These are phyloP conservation scores for Gorsachius goisagi DNA, from an alignment of 2,113 vertebrate species.

Conservation along the genomic window DNA sequence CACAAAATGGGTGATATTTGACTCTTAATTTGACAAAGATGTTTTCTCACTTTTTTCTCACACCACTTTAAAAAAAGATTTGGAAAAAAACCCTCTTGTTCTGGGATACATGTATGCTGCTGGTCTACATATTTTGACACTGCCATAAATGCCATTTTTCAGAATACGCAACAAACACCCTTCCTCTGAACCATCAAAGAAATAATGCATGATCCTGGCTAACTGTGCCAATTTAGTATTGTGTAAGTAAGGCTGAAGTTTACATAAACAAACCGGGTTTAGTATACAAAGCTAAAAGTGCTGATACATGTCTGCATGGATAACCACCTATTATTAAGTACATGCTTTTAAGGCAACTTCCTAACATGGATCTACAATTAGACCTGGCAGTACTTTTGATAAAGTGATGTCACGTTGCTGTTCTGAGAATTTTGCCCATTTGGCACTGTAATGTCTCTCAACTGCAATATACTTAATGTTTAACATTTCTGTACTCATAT, in stretches of 20 bases:
- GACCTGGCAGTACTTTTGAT: not conserved
- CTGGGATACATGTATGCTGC: not conserved
- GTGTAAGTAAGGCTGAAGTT: not conserved
- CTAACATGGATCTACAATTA: not conserved
- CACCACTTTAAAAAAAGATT: not conserved
- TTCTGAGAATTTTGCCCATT: not conserved
- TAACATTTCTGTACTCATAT: not conserved
- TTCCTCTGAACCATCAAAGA: not conserved
- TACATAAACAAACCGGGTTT: not conserved
- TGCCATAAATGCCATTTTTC: not conserved
- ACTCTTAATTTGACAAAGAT: not conserved
- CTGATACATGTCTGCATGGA: not conserved
- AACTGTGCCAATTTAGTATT: not conserved
- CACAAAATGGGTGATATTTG: not conserved
- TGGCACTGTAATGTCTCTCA: not conserved
- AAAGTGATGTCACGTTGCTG: not conserved
- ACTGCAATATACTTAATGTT: not conserved
- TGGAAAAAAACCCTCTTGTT: accelerated
- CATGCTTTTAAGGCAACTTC: not conserved
- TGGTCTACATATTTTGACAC: not conserved
- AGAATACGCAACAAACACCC: not conserved
- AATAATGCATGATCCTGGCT: not conserved
- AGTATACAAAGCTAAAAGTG: not conserved
- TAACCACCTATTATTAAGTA: not conserved
- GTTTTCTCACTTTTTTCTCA: not conserved